Conservation (phyloP, 2,113 vertebrate species). For the Oophaga pumilio region DNA sequence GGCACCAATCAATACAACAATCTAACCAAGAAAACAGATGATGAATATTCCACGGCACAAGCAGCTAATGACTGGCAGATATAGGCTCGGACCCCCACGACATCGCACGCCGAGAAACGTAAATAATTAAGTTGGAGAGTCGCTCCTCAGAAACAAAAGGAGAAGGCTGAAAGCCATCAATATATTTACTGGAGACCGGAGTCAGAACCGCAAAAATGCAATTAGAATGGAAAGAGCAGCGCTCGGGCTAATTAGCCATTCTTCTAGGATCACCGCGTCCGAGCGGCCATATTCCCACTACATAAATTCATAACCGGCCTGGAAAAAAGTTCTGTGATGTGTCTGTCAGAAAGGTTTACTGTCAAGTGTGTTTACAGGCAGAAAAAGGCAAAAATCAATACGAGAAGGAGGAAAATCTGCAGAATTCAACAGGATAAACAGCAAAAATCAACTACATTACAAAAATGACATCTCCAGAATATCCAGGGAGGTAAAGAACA, state of each 20-base stretch:
- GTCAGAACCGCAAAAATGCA: background rate
- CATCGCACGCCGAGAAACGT: background rate
- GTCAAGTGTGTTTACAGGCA: conserved; percentile 14
- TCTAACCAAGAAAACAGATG: background rate
- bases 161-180: conserved; percentile 7
- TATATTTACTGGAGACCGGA: conserved; percentile 4
- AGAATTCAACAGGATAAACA: background rate
- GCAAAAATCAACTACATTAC: too few relatives aligned
- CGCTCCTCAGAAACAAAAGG: background rate
- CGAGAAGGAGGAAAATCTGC: background rate
- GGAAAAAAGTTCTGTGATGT: background rate
- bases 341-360: conserved; percentile 28
- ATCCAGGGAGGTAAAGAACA: too few relatives aligned
- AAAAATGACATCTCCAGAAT: too few relatives aligned
- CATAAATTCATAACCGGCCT: conserved; percentile 34
- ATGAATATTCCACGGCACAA: background rate
- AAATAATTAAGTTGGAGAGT: background rate
- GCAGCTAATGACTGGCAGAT: background rate
- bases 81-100: background rate
- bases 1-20: conserved; percentile 27
- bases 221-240: background rate
- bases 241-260: background rate
- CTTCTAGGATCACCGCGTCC: background rate
- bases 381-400: background rate
- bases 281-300: conserved; percentile 3